A percentile compares a stretch with the other conserved stretches of the same genome.
phyloP scores from a whole-genome alignment of 2,888 invertebrate genomes.

The Liopterus haemorrhoidalis region DNA sequence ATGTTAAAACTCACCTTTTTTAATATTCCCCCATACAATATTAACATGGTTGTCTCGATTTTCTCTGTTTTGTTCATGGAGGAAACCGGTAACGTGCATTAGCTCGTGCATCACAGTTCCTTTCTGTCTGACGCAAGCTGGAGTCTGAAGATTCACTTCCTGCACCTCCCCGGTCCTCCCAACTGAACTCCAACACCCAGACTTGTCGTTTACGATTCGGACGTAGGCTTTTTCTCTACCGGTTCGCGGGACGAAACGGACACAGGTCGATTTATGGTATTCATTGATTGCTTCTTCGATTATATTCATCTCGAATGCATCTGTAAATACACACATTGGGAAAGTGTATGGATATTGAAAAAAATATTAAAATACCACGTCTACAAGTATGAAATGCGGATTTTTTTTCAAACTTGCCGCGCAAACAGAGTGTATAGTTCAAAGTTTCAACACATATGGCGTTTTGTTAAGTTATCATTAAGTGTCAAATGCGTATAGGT shows the following conservation, averaged over 20 bases:
- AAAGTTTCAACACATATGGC: no score
- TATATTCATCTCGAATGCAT: conserved; percentile 51
- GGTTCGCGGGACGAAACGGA: conserved; percentile 61
- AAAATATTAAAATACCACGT: not conserved
- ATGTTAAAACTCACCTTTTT: conserved; percentile 51
- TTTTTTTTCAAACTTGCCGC: no score
- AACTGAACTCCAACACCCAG: conserved; percentile 79
- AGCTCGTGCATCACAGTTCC: conserved; percentile 75
- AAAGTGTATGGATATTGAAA: no score
- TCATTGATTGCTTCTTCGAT: conserved; percentile 67
- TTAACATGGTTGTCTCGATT: conserved; percentile 66
- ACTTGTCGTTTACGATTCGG: conserved; percentile 59
- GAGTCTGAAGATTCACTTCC: conserved; percentile 67
- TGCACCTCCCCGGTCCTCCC: conserved; percentile 63
- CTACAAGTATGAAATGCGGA: not conserved
- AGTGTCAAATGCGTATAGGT: no score
- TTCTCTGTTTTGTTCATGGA: conserved; percentile 75
- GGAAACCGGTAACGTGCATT: conserved; percentile 72
- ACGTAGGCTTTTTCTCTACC: conserved; percentile 62
- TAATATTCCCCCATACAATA: conserved; percentile 65
- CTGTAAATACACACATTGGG: no score
- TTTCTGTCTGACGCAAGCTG: conserved; percentile 64
- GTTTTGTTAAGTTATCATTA: no score
- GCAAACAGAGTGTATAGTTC: no score
- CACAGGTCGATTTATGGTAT: conserved; percentile 70